Conservation (phyloP, 2,888 invertebrate genomes). For the Ypsolopha scabrella region DNA sequence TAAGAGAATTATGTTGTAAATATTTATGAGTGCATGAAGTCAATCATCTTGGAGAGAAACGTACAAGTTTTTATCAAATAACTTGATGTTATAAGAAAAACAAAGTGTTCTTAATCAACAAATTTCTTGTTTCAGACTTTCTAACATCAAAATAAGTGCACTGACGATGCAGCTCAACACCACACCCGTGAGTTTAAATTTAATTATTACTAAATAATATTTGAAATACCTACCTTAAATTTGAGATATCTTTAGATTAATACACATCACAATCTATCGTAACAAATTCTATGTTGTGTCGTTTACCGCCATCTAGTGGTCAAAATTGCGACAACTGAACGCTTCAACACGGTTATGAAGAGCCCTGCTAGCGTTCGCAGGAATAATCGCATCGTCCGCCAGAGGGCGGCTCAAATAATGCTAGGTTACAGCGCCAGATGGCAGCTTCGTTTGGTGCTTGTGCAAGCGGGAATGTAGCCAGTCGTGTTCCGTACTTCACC, state of each 20-base stretch:
- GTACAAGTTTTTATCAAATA: too few species aligned
- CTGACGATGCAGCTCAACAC: slow-evolving; percentile 40
- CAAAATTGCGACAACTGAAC: slow-evolving; percentile 1
- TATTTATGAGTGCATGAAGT: too few species aligned
- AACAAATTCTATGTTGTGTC: not conserved
- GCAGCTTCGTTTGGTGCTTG: not conserved
- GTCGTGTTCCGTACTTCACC: slow-evolving; percentile 9
- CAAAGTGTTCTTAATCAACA: not conserved
- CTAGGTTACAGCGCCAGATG: not conserved
- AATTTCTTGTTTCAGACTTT: slow-evolving; percentile 43
- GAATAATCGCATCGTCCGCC: slow-evolving; percentile 11
- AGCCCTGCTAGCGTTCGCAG: slow-evolving; percentile 7
- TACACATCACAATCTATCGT: slow-evolving; percentile 35
- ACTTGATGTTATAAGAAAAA: too few species aligned
- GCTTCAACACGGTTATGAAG: not conserved
- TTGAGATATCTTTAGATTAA: not conserved
- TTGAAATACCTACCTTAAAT: slow-evolving; percentile 6
- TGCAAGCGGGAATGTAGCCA: not conserved
- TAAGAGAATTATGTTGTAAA: too few species aligned
- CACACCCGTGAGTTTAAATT: slow-evolving; percentile 52
- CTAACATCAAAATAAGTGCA: slow-evolving; percentile 23
- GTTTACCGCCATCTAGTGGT: slow-evolving; percentile 41
- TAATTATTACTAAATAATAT: not conserved
- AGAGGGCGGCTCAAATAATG: not conserved
- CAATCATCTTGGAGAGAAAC: too few species aligned